A percentile compares a stretch with the other conserved stretches of the same genome.
phyloP scores from a whole-genome alignment of 2,113 vertebrate species.

The Chrysochloris asiatica region DNA sequence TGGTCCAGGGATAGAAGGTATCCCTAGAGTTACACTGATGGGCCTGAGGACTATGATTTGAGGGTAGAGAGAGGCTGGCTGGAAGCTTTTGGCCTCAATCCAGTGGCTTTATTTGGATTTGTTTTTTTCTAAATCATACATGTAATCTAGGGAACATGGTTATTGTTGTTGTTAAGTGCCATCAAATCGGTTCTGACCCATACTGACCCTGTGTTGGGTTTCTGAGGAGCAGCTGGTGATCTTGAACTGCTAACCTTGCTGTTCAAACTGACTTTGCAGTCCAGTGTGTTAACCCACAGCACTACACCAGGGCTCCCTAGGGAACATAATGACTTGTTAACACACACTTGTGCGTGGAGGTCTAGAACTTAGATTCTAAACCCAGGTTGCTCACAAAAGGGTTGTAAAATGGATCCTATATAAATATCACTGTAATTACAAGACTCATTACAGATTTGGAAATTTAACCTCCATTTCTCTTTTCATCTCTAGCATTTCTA shows the following conservation, averaged over 20 bases:
- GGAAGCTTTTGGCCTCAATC: not conserved
- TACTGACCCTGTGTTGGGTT: too few species aligned
- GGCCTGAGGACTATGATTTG: not conserved
- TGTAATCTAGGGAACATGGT: not conserved
- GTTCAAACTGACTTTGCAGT: too few species aligned
- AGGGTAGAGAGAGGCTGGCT: not conserved
- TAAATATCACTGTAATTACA: not conserved
- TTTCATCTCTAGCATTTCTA: not conserved
- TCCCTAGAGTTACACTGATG: not conserved
- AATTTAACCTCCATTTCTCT: not conserved
- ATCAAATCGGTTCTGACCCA: too few species aligned
- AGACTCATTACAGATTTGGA: not conserved
- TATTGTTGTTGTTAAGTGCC: too few species aligned
- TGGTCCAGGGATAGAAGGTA: not conserved
- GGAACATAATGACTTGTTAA: not conserved
- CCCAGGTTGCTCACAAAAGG: not conserved
- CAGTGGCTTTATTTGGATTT: not conserved
- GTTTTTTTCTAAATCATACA: not conserved
- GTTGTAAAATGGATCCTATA: not conserved
- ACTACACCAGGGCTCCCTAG: too few species aligned
- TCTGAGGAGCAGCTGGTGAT: too few species aligned
- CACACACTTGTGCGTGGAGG: not conserved
- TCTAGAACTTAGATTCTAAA: not conserved
- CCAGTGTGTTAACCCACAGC: too few species aligned
- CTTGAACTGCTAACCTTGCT: too few species aligned